phyloP scores from a whole-genome alignment of 2,888 invertebrate species.

The Cancer borealis region DNA sequence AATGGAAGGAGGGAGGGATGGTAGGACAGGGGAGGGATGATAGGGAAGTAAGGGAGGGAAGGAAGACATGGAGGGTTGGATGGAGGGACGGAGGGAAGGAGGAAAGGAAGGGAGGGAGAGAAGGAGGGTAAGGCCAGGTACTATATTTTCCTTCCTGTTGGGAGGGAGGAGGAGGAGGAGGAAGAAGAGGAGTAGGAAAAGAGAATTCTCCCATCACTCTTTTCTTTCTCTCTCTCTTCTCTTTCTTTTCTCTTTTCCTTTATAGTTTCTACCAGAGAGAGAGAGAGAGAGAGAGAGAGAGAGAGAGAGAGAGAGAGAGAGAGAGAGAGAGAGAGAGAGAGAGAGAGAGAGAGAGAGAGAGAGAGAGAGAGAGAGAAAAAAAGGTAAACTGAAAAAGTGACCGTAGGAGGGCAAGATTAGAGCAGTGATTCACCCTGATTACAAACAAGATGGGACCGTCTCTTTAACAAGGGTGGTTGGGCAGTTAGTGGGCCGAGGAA shows the following conservation, averaged over 20 bases:
- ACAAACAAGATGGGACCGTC: constrained; percentile 24
- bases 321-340: not conserved
- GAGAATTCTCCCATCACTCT: constrained; percentile 14
- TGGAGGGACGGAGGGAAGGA: not conserved
- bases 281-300: constrained; percentile 35
- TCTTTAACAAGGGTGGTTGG: constrained; percentile 40
- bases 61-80: not conserved
- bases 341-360: not conserved
- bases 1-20: not conserved
- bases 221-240: not conserved
- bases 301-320: not conserved
- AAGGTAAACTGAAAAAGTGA: not conserved
- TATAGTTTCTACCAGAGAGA: not conserved
- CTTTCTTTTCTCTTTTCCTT: not conserved
- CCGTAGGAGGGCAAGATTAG: not conserved
- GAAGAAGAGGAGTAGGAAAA: not conserved
- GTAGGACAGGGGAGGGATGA: not conserved
- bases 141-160: not conserved
- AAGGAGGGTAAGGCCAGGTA: not conserved
- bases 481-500: constrained; percentile 8
- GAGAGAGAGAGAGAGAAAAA: not conserved
- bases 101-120: not conserved
- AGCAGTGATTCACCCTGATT: not conserved
- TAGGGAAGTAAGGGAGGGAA: not conserved
- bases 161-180: not conserved